These are phyloP conservation scores for Semicossyphus pulcher DNA, from an alignment of 2,113 vertebrate genomes.

Conservation along the genomic window DNA sequence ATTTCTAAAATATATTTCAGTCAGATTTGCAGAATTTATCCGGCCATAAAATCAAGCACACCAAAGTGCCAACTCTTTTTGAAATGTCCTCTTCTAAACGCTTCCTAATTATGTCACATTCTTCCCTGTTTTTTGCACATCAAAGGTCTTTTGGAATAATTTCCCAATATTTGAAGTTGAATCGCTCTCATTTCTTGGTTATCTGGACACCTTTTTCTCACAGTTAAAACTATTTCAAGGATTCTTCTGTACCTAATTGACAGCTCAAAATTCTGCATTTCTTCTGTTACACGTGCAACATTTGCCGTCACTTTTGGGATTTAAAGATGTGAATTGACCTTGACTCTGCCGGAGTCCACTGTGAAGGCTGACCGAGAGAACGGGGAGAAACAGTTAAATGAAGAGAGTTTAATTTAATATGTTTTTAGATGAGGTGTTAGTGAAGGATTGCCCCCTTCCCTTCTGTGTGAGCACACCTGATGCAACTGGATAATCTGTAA, in stretches of 20 bases:
- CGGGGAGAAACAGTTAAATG: conserved; percentile 27
- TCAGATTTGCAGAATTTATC: background rate
- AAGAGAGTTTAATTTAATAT: conserved; percentile 56
- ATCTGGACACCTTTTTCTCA: background rate
- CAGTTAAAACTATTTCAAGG: background rate
- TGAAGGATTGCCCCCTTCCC: conserved; percentile 62
- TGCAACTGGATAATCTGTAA: conserved; percentile 79
- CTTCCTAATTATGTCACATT: background rate
- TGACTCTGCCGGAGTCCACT: conserved; percentile 58
- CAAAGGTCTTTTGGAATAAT: background rate
- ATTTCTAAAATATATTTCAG: background rate
- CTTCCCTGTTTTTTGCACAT: conserved; percentile 33
- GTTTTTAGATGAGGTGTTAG: conserved; percentile 51
- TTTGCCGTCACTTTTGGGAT: conserved; percentile 7
- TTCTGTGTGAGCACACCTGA: conserved; percentile 72
- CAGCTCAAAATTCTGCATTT: background rate
- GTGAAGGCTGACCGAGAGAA: conserved; percentile 50
- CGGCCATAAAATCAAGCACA: conserved; percentile 24
- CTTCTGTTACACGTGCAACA: conserved; percentile 19
- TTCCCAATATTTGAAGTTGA: conserved; percentile 8
- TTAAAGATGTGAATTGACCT: conserved; percentile 31
- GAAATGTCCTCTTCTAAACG: background rate
- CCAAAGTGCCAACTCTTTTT: conserved; percentile 42
- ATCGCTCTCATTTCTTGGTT: background rate
- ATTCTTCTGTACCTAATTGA: background rate